Conservation (phyloP, 1,140 invertebrate genomes). For the Lepidostoma basale region DNA sequence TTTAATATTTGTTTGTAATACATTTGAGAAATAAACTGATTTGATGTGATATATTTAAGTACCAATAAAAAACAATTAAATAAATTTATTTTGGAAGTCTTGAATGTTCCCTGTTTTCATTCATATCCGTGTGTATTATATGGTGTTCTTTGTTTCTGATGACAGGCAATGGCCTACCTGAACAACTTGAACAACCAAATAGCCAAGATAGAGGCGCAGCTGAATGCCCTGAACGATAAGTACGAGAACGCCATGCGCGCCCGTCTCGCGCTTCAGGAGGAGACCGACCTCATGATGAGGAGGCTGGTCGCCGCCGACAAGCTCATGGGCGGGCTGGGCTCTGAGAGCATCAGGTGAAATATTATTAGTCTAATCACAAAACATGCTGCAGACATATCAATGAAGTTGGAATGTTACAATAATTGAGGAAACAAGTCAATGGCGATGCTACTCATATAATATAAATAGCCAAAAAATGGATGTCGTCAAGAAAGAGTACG, state of each 20-base stretch:
- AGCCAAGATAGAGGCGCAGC: constrained; percentile 69
- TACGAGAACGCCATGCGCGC: constrained; percentile 78
- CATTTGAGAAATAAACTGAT: no score
- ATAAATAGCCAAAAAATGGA: neutral
- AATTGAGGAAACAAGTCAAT: neutral
- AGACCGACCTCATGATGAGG: constrained; percentile 82
- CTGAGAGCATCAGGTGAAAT: constrained; percentile 72
- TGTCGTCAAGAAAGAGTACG: no score
- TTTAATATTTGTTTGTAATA: no score
- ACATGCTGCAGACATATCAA: no score
- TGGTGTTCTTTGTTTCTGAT: no score
- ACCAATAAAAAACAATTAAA: neutral
- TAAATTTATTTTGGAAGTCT: neutral
- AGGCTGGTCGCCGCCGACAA: constrained; percentile 83
- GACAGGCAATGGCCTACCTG: constrained; percentile 70
- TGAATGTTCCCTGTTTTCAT: no score
- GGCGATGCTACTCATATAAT: no score
- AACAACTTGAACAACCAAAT: constrained; percentile 80
- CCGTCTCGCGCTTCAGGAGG: constrained; percentile 78
- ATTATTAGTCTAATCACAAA: no score
- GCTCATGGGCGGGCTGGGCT: constrained; percentile 79
- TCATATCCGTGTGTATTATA: no score
- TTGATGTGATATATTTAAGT: no score
- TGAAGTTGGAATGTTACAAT: neutral
- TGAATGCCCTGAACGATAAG: constrained; percentile 72